A percentile compares a stretch with the other conserved stretches of the same genome.
These are phyloP conservation scores for Lindbergichthys nudifrons DNA, from an alignment of 2,797 vertebrate genomes.

Conservation along the genomic window DNA sequence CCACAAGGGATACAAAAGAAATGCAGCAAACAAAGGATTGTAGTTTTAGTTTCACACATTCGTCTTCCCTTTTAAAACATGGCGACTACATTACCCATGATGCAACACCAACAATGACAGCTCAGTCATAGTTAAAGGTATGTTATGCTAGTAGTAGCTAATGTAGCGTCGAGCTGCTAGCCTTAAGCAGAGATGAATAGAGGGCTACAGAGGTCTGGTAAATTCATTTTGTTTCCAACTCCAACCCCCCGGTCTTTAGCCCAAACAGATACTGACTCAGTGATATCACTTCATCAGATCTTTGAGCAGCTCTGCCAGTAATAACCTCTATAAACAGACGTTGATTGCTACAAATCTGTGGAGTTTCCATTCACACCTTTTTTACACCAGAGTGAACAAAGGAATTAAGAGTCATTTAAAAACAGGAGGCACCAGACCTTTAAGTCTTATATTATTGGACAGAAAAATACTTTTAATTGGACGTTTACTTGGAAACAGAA, in stretches of 20 bases:
- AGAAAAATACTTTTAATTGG: neutral
- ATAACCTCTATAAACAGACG: neutral
- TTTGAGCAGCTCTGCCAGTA: neutral
- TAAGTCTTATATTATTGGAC: neutral
- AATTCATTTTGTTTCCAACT: neutral
- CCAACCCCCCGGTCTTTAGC: neutral
- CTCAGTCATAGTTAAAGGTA: neutral
- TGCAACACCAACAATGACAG: neutral
- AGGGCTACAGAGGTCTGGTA: neutral
- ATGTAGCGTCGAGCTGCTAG: neutral
- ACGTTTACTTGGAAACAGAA: neutral
- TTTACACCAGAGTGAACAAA: neutral
- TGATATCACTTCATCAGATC: neutral
- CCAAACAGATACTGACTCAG: neutral
- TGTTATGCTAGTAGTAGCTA: neutral
- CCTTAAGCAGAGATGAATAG: neutral
- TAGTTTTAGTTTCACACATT: neutral
- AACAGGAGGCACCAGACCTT: neutral
- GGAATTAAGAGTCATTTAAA: neutral
- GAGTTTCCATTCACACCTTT: neutral
- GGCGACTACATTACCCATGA: conserved; percentile 4
- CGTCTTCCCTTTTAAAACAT: neutral
- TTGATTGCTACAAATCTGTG: neutral
- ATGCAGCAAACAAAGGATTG: neutral
- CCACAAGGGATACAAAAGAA: neutral